Evolutionary conservation across 2,797 vertebrate genomes (phyloP), one percentile per base, ranked within the genome.

Genomic region (Poecilia velifera): DNA sequence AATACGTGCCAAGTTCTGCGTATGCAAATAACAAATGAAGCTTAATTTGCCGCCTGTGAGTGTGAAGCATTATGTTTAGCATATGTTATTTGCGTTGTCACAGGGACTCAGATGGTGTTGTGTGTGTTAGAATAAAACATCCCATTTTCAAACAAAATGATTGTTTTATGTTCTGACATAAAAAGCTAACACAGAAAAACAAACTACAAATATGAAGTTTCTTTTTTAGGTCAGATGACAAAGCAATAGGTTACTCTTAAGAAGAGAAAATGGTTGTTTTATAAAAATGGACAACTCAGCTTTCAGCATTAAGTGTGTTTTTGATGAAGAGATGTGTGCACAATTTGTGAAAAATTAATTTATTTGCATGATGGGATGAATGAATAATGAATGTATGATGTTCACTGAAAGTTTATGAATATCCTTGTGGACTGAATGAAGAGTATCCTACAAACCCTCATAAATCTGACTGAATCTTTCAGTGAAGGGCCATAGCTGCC

Each of bases 401-500:
- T 46, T 74, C 70, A 2, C 64, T 16, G 12, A 39, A 72, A 4
- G 41, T 46, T 6, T 45, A 45, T 12, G 55, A 70, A 72, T 45
- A 78, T 75, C 31, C 74, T 43, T 66, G 59, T 25, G 8, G 85
- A 72, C 72, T 85, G 85, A 85, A 84, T 49, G 79, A 73, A 34
- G 55, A 78, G 78, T 73, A 80, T 77, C 74, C 68, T 57, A 77
- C 83, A 89, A 92, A 89, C 87, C 72, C 91, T 88, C 90, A 87
- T 93, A 90, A 90, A 90, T 91, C 88, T 77, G 73, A 7, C 74
- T 13, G 36, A 46, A 39, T 77, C 85, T 91, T 84, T 66, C 76
- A 87, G 90, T 93, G 93, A 93, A 94, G 93, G 90, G 92, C 93
- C 93, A 94, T 85, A 81, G 59, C 88, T 93, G 92, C 90, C 86